Base-by-base conservation (phyloP, 2,797 vertebrate genomes). In the Poeciliopsis turneri region DNA sequence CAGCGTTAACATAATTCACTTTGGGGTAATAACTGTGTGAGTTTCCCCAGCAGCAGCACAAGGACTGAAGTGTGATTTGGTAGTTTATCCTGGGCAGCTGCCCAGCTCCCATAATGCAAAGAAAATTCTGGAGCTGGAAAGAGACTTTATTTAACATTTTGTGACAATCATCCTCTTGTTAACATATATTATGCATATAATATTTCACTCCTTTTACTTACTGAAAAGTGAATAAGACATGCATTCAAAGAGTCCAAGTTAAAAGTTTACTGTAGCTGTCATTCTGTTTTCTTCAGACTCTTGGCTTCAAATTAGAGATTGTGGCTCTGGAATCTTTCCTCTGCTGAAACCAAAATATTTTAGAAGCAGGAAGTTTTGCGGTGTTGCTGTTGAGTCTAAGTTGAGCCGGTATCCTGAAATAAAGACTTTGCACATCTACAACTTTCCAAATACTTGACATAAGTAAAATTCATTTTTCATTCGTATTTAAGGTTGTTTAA, bases 11-110 rank as follows among this genome's bases (percentile, higher is more conserved):
- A 93, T 95, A 89, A 95, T 93, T 95, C 94, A 95, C 75, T 93
- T 94, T 75, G 66, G 84, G 85, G 92, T 93, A 92, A 94, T 94
- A 92, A 93, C 92, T 92, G 93, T 92, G 84, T 82, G 33, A 85
- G 86, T 82, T 82, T 90, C 83, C 77, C 88, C 46, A 47, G 77
- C 89, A 89, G 86, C 84, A 87, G 85, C 87, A 93, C 91, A 95
- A 90, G 92, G 84, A 83, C 81, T 87, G 87, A 86, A 83, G 82
- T 95, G 93, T 92, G 93, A 93, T 95, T 78, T 91, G 90, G 87
- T 87, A 90, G 94, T 95, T 95, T 95, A 91, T 94, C 92, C 94
- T 96, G 95, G 95, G 95, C 85, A 79, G 74, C 78, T 78, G 95
- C 95, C 95, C 95, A 92, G 84, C 80, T 70, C 79, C 78, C 70